Evolutionary conservation across 2,113 vertebrate genomes (phyloP).

Genomic region (Caracal caracal): DNA sequence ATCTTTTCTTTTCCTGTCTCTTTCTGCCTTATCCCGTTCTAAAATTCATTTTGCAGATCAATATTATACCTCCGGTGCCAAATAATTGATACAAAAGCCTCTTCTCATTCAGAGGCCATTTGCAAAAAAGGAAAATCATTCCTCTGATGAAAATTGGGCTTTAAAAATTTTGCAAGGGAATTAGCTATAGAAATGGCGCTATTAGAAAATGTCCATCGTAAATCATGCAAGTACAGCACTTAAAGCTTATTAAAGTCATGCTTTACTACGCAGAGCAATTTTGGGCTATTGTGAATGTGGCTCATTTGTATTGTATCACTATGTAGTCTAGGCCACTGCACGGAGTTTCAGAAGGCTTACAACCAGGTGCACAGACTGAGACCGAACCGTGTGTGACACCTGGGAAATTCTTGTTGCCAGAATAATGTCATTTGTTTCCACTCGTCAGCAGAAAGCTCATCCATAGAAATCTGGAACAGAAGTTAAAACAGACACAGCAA

Average conservation of each 20-base stretch:
- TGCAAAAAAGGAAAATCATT: constrained; percentile 73
- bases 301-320: constrained; percentile 36
- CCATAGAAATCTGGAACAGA: not conserved
- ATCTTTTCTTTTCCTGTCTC: not conserved
- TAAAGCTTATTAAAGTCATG: constrained; percentile 3
- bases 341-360: not conserved
- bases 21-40: not conserved
- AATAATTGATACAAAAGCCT: constrained; percentile 31
- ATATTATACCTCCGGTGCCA: constrained; percentile 69
- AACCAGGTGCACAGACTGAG: not conserved
- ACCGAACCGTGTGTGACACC: not conserved
- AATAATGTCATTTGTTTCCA: not conserved
- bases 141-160: constrained; percentile 45
- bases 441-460: not conserved
- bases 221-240: not conserved
- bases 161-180: constrained; percentile 58
- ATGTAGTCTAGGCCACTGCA: not conserved
- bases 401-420: not conserved
- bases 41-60: constrained; percentile 75
- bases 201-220: constrained; percentile 19
- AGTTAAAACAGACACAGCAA: too few species aligned
- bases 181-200: constrained; percentile 18
- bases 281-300: constrained; percentile 6
- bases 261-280: not conserved
- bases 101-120: constrained; percentile 79